Base-by-base conservation (phyloP, 2,797 vertebrate species). In the Crenichthys baileyi region DNA sequence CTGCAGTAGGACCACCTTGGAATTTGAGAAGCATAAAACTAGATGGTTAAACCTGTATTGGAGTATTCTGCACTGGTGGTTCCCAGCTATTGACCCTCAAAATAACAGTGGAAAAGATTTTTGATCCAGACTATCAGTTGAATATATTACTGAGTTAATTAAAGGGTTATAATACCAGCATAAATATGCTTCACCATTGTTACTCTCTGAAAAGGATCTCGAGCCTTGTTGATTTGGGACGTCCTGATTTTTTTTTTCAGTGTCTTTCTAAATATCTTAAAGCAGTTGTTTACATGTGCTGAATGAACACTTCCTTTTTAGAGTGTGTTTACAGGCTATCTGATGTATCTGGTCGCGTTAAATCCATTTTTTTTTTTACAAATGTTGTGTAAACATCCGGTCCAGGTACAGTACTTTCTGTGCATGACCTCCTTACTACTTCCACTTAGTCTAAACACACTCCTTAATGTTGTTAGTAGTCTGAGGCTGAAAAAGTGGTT, bases 391-490 rank as follows among this genome's bases (percentile, higher is more conserved):
- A 81, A 85, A 84, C 79, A 83, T 85, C 72, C 61, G 44, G 60
- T 29, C 65, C 44, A 26, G 20, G 60, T 85, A 44, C 61, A n/a
- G 46, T 67, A 13, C 72, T 50, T 78, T 44, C 63, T 7, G 22
- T 80, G 46, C 70, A 39, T 26, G 24, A 79, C 26, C 67, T 79
- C 75, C 73, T 76, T 46, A 79, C 82, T 60, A 75, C 82, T 82
- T 88, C 82, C 51, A 82, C 24, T 31, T 11, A 75, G 53, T 76
- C 65, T n/a, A 79, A 85, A 80, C 56, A 75, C 75, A 74, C 73
- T 78, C n/a, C 36, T 65, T 58, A 79, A n/a, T 36, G 18, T 58
- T 5, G 22, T 72, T 50, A 58, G 74, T 41, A 31, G 26, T 73
- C 24, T 73, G 75, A 24, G 26, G 41, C 81, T 24, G 24, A 70